Evolutionary conservation across 1,140 invertebrate species (phyloP).

Genomic region (Bombus confusus): DNA sequence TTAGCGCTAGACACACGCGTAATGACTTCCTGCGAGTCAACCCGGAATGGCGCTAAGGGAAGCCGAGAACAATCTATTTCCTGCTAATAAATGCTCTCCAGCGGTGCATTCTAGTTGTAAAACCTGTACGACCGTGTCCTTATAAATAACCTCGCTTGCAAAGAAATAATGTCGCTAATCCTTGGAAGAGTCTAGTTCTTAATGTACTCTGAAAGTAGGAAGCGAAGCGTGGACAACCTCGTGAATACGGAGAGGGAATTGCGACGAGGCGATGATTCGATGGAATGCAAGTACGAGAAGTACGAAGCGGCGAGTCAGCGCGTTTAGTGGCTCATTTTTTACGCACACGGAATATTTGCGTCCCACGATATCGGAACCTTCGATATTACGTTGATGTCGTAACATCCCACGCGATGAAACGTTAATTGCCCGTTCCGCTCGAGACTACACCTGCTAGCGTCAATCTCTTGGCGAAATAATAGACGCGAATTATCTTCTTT

Average conservation of each 20-base stretch:
- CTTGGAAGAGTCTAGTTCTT: background rate
- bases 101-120: constrained; percentile 13
- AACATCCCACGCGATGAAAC: too few species aligned
- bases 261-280: background rate
- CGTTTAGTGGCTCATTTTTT: too few species aligned
- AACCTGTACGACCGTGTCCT: background rate
- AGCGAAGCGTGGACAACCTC: background rate
- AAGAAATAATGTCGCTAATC: background rate
- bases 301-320: background rate
- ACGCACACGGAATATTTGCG: too few species aligned
- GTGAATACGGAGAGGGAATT: background rate
- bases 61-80: constrained; percentile 24
- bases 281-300: background rate
- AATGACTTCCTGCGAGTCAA: constrained; percentile 27
- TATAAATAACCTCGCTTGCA: background rate
- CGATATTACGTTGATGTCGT: too few species aligned
- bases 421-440: accelerated
- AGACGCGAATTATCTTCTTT: too few species aligned
- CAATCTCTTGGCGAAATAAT: too few species aligned
- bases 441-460: too few species aligned
- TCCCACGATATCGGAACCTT: too few species aligned
- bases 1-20: constrained; percentile 11
- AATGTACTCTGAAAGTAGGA: background rate
- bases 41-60: constrained; percentile 11
- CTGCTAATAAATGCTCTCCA: constrained; percentile 30